Percentiles rank a stretch among this genome's conserved stretches.
Conservation (phyloP, 1,140 invertebrate genomes). For the Magallana ariakensis region DNA sequence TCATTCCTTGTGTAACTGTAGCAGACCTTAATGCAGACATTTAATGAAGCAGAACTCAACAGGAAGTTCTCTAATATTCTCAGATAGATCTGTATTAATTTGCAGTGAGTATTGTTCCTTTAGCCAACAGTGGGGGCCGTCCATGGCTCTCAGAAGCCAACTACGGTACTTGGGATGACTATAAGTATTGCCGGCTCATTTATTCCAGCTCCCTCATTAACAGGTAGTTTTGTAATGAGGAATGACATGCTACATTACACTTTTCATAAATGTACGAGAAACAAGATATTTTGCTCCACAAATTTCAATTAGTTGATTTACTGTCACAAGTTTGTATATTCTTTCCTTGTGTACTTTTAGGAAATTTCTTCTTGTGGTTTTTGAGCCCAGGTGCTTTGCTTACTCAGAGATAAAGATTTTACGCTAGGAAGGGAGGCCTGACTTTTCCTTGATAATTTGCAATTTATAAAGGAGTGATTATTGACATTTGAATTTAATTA, state of each 20-base stretch:
- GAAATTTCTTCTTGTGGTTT: neutral
- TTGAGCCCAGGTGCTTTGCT: too few species aligned
- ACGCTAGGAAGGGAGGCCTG: too few species aligned
- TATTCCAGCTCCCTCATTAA: neutral
- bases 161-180: neutral
- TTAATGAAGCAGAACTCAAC: constrained; percentile 14
- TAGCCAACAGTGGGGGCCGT: neutral
- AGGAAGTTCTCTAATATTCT: constrained; percentile 13
- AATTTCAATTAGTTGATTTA: constrained; percentile 38
- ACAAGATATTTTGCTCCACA: constrained; percentile 14
- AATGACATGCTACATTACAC: constrained; percentile 36
- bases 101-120: constrained; percentile 8
- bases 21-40: constrained; percentile 7
- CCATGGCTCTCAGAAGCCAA: neutral
- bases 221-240: neutral
- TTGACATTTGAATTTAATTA: too few species aligned
- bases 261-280: constrained; percentile 25
- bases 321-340: neutral
- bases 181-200: neutral
- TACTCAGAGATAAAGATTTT: too few species aligned
- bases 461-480: too few species aligned
- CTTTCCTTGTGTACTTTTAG: neutral
- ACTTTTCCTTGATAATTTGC: too few species aligned
- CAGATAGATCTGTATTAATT: neutral
- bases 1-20: neutral